Conservation (phyloP, 2,888 invertebrate genomes). For the Oithona nana region DNA sequence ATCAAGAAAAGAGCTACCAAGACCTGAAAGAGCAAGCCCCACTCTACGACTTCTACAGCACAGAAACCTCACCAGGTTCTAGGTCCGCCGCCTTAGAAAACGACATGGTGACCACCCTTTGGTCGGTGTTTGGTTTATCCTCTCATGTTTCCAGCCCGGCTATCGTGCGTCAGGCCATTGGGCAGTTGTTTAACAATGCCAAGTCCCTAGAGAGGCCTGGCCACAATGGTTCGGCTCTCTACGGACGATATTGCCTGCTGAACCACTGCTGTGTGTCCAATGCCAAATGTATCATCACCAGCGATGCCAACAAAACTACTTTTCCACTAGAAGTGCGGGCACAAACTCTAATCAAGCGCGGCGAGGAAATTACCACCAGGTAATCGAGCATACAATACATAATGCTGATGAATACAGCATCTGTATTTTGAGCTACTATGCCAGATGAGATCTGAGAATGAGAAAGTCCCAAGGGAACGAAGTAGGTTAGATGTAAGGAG, state of each 20-base stretch:
- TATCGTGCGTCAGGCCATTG: neutral
- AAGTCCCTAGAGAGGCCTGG: constrained; percentile 11
- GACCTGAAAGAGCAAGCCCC: neutral
- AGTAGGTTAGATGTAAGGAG: no score
- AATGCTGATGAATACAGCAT: no score
- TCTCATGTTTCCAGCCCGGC: neutral
- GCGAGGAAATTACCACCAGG: constrained; percentile 10
- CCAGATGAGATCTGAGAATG: no score
- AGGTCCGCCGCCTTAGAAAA: neutral
- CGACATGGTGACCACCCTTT: neutral
- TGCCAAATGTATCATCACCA: constrained; percentile 13
- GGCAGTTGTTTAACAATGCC: constrained; percentile 7
- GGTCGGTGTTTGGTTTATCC: neutral
- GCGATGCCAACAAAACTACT: neutral
- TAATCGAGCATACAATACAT: no score
- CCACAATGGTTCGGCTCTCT: constrained; percentile 2
- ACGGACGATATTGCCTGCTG: neutral
- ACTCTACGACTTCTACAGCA: neutral
- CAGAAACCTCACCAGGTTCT: neutral
- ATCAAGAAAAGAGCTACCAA: neutral
- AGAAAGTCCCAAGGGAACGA: no score
- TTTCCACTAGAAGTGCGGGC: constrained; percentile 4
- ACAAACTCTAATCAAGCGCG: neutral
- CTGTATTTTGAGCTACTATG: no score
- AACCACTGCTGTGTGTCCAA: constrained; percentile 11